These are phyloP conservation scores for Aporophyla nigra DNA, from an alignment of 2,888 invertebrate species.

Conservation along the genomic window DNA sequence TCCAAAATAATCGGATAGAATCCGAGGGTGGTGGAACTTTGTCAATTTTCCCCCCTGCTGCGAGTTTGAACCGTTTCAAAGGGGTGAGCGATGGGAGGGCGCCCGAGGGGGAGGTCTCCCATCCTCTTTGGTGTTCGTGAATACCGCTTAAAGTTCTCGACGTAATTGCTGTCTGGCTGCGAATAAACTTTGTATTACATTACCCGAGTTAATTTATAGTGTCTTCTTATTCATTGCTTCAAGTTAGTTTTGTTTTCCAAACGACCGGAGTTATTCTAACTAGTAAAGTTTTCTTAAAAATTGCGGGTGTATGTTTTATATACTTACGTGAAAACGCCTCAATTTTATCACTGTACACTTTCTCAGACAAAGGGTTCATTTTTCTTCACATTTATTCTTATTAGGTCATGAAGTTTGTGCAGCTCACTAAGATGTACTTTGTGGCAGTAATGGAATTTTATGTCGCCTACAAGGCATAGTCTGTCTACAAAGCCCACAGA, in stretches of 20 bases:
- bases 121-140: conserved; percentile 86
- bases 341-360: conserved; percentile 39
- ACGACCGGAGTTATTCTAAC: conserved; percentile 78
- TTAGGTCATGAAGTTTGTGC: conserved; percentile 56
- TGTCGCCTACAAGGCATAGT: conserved; percentile 41
- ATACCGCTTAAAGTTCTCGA: conserved; percentile 88
- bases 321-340: conserved; percentile 45
- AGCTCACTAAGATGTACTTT: conserved; percentile 43
- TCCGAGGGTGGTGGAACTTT: conserved; percentile 81
- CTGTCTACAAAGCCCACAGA: conserved; percentile 28
- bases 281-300: conserved; percentile 70
- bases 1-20: conserved; percentile 84
- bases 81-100: conserved; percentile 76
- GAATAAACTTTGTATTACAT: conserved; percentile 90
- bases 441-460: conserved; percentile 58
- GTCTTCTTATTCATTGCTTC: conserved; percentile 87
- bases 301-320: conserved; percentile 59
- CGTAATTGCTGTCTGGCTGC: conserved; percentile 90
- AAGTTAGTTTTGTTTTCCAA: conserved; percentile 83
- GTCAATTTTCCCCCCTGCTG: conserved; percentile 81
- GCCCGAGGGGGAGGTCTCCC: conserved; percentile 68
- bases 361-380: conserved; percentile 53
- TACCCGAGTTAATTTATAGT: conserved; percentile 89
- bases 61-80: conserved; percentile 81
- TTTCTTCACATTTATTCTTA: conserved; percentile 58